Evolutionary conservation across 92 coral and sea anemone species (phyloP).

Genomic region (Parazoanthus swiftii): DNA sequence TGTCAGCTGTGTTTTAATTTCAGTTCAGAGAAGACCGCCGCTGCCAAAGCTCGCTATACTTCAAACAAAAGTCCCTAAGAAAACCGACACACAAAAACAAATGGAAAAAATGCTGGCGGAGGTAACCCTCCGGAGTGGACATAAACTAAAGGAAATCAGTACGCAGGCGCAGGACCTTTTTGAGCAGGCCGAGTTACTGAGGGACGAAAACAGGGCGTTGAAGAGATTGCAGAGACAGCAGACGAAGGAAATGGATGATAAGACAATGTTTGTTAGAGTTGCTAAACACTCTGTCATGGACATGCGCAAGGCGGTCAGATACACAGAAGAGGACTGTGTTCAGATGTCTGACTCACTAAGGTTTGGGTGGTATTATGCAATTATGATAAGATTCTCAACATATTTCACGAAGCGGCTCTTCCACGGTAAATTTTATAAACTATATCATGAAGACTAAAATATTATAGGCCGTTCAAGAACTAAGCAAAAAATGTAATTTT

Average conservation of each 20-base stretch:
- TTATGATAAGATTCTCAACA: neutral
- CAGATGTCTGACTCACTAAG: constrained; percentile 21
- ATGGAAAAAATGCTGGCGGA: constrained; percentile 40
- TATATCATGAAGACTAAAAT: too few relatives aligned
- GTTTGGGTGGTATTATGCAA: neutral
- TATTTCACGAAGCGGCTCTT: too few relatives aligned
- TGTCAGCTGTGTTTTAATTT: too few relatives aligned
- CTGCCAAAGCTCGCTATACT: constrained; percentile 22
- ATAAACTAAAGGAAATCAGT: constrained; percentile 22
- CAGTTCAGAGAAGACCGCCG: constrained; percentile 15
- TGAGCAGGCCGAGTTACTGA: constrained; percentile 30
- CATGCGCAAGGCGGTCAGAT: constrained; percentile 34
- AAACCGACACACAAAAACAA: constrained; percentile 13
- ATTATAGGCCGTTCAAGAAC: too few relatives aligned
- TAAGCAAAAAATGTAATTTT: too few relatives aligned
- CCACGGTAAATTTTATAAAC: too few relatives aligned
- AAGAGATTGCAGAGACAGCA: constrained; percentile 19
- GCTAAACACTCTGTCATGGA: constrained; percentile 21
- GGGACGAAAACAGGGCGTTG: constrained; percentile 34
- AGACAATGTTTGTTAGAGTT: constrained; percentile 23
- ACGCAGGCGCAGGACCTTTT: constrained; percentile 21
- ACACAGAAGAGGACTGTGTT: constrained; percentile 29
- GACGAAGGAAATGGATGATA: constrained; percentile 34
- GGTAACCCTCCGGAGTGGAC: constrained; percentile 36
- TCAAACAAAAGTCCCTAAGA: constrained; percentile 14